phyloP scores from a whole-genome alignment of 2,797 vertebrate species.

The Melanotaenia maccullochi region DNA sequence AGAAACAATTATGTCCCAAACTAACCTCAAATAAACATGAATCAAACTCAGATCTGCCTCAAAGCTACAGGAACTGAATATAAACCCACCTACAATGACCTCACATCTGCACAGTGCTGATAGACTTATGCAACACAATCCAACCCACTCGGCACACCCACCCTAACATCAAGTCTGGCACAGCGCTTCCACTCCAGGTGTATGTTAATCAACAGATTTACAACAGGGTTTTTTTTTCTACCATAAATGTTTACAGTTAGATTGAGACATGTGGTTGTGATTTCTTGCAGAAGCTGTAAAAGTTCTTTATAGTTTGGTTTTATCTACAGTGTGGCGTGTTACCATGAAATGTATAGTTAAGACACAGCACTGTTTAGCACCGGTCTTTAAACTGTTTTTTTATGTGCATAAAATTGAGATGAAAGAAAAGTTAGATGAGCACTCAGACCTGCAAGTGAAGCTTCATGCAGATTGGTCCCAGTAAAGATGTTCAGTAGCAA shows the following conservation, averaged over 20 bases:
- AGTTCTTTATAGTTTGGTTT: neutral
- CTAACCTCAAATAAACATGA: slow-evolving; percentile 15
- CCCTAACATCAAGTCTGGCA: slow-evolving; percentile 7
- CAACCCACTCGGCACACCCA: slow-evolving; percentile 31
- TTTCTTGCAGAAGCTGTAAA: slow-evolving; percentile 8
- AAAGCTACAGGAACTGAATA: slow-evolving; percentile 9
- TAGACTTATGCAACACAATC: slow-evolving; percentile 22
- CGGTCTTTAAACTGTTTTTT: neutral
- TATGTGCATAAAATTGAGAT: neutral
- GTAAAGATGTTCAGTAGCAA: slow-evolving; percentile 6
- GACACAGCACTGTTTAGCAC: neutral
- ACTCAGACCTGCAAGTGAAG: neutral
- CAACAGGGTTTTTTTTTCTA: neutral
- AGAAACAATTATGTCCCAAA: slow-evolving; percentile 1
- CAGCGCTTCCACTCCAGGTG: slow-evolving; percentile 4
- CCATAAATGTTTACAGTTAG: slow-evolving; percentile 4
- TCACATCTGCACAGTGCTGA: neutral
- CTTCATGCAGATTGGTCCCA: neutral
- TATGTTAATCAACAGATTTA: neutral
- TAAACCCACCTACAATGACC: slow-evolving; percentile 19
- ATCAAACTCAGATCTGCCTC: slow-evolving; percentile 6
- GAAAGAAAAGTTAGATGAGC: neutral
- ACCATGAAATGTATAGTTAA: neutral
- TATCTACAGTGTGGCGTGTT: neutral
- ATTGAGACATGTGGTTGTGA: neutral